Conservation (phyloP, 2,797 vertebrate genomes). For the Mormyrus proboscirostris region DNA sequence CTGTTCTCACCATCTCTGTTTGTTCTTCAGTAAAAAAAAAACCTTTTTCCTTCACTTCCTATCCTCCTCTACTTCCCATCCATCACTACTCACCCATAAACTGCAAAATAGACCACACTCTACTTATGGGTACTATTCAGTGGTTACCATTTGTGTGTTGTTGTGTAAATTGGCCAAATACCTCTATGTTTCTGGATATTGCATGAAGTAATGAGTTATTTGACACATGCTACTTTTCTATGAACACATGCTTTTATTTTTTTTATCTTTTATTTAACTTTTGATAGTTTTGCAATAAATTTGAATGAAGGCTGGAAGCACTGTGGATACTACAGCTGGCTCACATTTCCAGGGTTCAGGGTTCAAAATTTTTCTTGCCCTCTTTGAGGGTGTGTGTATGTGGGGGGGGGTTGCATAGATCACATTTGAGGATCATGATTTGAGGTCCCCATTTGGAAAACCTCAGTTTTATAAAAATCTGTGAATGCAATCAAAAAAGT, state of each 20-base stretch:
- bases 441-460: no score
- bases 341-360: background rate
- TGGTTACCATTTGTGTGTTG: background rate
- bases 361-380: background rate
- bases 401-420: no score
- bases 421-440: no score
- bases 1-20: background rate
- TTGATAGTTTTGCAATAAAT: background rate
- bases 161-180: background rate
- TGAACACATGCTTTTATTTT: background rate
- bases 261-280: background rate
- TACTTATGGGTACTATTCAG: background rate
- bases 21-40: background rate
- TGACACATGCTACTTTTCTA: background rate
- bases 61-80: background rate
- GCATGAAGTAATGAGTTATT: background rate
- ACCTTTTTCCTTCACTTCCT: background rate
- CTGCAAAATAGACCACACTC: background rate
- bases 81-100: background rate
- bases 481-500: no score
- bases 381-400: background rate
- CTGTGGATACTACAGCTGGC: background rate
- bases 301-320: background rate
- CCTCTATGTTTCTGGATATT: background rate
- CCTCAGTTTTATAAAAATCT: no score